Base-by-base conservation (phyloP, 2,888 invertebrate genomes). In the Heteropelma amictum region DNA sequence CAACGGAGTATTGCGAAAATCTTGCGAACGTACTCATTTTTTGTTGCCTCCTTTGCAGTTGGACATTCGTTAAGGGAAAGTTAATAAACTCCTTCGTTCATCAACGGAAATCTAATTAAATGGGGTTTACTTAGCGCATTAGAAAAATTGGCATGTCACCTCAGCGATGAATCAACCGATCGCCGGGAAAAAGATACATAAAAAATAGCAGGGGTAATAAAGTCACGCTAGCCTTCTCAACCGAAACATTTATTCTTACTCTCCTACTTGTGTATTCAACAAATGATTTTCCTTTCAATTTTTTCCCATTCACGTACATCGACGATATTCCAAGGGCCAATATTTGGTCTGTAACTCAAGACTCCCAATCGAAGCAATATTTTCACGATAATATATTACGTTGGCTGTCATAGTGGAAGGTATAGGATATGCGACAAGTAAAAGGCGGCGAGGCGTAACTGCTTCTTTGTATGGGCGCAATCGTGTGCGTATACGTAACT, bases 341-440 rank as follows among this genome's bases (percentile, higher is more conserved):
- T 65, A 70, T 70, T 65, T 53, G 47, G 26, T 7, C 23, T 53
- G 69, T 70, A 70, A 70, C 60, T 70, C 19, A 40, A 69, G 69
- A 64, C 30, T 40, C 53, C 60, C 45, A 60, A 70, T 69, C 74
- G 47, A n/a, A 33, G 30, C 53, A 38, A 69, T 74, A 70, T 53
- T 12, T 74, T 64, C 8, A 30, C 56, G 42, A 47, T 47, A 33
- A 64, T 45, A 30, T 53, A 21, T 56, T 40, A 40, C 49, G 35
- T 12, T n/a, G 19, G 56, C 60, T 3, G 47, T 40, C 60, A 69
- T 74, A 73, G 64, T 30, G 19, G 5, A 51, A 65, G 53, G n/a
- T n/a, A 42, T 63, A 40, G 69, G 60, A 61, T 54, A 58, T 21
- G 28, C 19, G 38, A 8, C 19, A 28, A 53, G 47, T 7, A 35